A percentile compares a stretch with the other conserved stretches of the same genome.
These are phyloP conservation scores for Scrobipalpa costella DNA, from an alignment of 2,888 invertebrate species.

Conservation along the genomic window DNA sequence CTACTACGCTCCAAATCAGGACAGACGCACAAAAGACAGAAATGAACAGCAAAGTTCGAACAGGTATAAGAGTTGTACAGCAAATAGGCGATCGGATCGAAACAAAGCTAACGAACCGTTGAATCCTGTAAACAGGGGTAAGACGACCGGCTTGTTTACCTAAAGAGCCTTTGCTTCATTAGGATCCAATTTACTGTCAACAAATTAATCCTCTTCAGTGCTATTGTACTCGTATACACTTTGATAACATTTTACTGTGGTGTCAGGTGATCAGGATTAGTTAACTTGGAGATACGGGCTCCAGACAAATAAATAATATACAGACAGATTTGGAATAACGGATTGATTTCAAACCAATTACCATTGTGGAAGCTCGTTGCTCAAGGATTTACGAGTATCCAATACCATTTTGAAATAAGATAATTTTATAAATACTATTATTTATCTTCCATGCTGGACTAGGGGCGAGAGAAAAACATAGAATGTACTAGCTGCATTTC, in stretches of 20 bases:
- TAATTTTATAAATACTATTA: too few relatives aligned
- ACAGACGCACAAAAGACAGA: background rate
- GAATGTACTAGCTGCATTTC: too few relatives aligned
- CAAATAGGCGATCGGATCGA: conserved; percentile 70
- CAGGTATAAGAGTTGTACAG: conserved; percentile 31
- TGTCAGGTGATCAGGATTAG: conserved; percentile 27
- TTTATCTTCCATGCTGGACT: too few relatives aligned
- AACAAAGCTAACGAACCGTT: conserved; percentile 81
- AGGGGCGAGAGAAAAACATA: too few relatives aligned
- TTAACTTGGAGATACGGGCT: background rate
- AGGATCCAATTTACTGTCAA: conserved; percentile 80
- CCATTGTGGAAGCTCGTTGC: too few relatives aligned
- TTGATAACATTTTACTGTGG: conserved; percentile 42
- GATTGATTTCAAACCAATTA: too few relatives aligned
- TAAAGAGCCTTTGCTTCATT: conserved; percentile 81
- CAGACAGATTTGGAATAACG: too few relatives aligned
- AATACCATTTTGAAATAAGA: too few relatives aligned
- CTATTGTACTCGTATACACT: conserved; percentile 48
- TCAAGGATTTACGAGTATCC: too few relatives aligned
- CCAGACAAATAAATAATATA: background rate
- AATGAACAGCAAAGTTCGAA: conserved; percentile 27
- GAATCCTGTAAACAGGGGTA: conserved; percentile 79
- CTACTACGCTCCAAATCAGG: background rate
- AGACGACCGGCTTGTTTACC: conserved; percentile 80
- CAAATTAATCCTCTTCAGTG: conserved; percentile 73